Evolutionary conservation across 2,113 vertebrate species (phyloP).

Genomic region (Ceyx margarethae): DNA sequence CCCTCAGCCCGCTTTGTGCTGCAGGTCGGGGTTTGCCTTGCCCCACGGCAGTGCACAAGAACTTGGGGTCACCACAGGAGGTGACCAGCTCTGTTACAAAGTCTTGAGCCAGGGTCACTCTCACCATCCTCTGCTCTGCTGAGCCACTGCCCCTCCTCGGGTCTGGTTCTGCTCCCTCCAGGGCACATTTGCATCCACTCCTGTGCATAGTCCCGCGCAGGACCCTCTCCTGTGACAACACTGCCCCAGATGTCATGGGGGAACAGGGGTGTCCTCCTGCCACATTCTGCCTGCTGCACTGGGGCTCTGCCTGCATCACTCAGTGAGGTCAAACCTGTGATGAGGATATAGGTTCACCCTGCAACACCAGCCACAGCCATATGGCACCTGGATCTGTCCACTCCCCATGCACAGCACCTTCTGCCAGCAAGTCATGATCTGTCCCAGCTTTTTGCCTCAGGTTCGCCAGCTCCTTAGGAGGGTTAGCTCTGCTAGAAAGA

Average conservation of each 20-base stretch:
- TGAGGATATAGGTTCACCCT: not conserved
- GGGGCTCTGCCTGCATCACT: not conserved
- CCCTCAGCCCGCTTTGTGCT: not conserved
- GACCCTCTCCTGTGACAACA: not conserved
- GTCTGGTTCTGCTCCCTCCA: not conserved
- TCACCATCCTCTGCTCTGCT: not conserved
- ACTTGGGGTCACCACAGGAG: not conserved
- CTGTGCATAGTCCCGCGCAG: not conserved
- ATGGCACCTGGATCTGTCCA: rapidly evolving
- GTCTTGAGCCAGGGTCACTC: not conserved
- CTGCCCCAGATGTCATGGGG: not conserved
- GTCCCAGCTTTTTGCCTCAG: not conserved
- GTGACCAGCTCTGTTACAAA: not conserved
- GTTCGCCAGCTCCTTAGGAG: not conserved
- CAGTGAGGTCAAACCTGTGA: not conserved
- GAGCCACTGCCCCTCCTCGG: not conserved
- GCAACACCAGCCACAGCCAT: not conserved
- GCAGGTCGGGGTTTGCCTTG: not conserved
- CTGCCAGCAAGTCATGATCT: not conserved
- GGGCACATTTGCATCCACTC: rapidly evolving
- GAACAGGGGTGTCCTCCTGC: not conserved
- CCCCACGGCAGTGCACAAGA: not conserved
- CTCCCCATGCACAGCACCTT: not conserved
- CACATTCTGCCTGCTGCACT: not conserved
- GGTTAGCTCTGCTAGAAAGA: not conserved